These are phyloP conservation scores for Notothenia rossii DNA, from an alignment of 2,113 vertebrate genomes.

Conservation along the genomic window DNA sequence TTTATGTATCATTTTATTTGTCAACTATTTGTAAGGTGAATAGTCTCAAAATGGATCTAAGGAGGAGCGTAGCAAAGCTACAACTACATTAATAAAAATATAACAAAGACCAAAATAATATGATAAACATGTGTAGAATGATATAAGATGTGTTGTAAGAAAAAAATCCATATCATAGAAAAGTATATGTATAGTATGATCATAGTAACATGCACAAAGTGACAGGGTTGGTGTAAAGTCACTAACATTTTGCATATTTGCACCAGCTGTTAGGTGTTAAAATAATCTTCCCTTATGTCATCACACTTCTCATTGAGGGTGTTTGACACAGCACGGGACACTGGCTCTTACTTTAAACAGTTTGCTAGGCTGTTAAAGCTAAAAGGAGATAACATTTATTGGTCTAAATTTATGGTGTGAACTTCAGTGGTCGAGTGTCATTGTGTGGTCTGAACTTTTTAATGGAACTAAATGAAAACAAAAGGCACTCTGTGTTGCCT, in stretches of 20 bases:
- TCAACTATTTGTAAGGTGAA: no score
- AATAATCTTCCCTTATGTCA: conserved; percentile 28
- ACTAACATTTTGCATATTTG: conserved; percentile 25
- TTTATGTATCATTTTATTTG: no score
- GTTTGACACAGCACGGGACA: conserved; percentile 33
- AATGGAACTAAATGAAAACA: conserved; percentile 60
- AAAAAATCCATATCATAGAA: no score
- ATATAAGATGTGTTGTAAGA: no score
- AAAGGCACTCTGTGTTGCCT: conserved; percentile 48
- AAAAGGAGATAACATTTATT: conserved; percentile 22
- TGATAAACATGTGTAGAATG: neutral
- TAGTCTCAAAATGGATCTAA: neutral
- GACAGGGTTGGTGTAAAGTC: conserved; percentile 36
- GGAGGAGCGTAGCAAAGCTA: neutral
- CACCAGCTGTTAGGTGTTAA: conserved; percentile 54
- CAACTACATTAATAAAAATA: neutral
- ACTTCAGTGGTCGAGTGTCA: conserved; percentile 29
- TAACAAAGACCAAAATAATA: neutral
- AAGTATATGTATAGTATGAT: neutral
- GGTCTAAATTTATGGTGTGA: conserved; percentile 2
- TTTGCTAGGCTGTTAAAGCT: conserved; percentile 28
- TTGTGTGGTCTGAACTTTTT: conserved; percentile 63
- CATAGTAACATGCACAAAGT: conserved; percentile 21
- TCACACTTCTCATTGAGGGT: conserved; percentile 15
- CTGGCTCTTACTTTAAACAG: conserved; percentile 1